Base-by-base conservation (phyloP, 2,888 invertebrate species). In the Baccha elongata region DNA sequence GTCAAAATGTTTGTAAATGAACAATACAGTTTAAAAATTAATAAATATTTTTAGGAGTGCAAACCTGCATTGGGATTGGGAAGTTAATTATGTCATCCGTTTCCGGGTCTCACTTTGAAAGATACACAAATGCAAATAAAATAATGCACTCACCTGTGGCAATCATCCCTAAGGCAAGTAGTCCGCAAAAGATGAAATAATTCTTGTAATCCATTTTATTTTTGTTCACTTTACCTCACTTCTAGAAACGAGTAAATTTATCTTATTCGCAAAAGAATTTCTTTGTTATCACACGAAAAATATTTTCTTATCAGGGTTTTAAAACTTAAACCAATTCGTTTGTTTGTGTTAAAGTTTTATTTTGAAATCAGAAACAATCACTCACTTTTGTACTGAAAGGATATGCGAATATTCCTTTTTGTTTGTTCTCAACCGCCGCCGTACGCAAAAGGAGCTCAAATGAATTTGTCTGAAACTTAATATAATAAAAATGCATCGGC, bases 371-470 rank as follows among this genome's bases (percentile, higher is more conserved):
- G 17, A 64, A 46, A 35, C 48, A 6, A 21, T 50, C 42, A 11
- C n/a, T n/a, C 13, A 35, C n/a, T n/a, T n/a, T n/a, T n/a, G 55
- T 44, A 4, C 8, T 5, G 8, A 4, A 67, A 72, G 71, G 71
- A 72, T 78, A 26, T 46, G 58, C 64, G 48, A 78, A 44, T 44
- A 15, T 60, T 64, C 58, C 35, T 74, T 68, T n/a, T 13, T n/a
- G n/a, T n/a, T 26, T 29, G 13, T 44, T 53, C 17, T 69, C 21
- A 75, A 81, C 80, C 64, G 74, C 6, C 58, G 42, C 69, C 75
- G 69, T 46, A 81, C 69, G 65, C 65, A 69, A 81, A 81, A 65
- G 69, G 75, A 81, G 74, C 69, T 81, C 80, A 65, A 75, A 71
- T 81, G 75, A 81, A 71, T 71, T 69, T 58, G 35, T 48, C 46